phyloP scores from a whole-genome alignment of 1,140 invertebrate species.

The Neodiprion virginianus region DNA sequence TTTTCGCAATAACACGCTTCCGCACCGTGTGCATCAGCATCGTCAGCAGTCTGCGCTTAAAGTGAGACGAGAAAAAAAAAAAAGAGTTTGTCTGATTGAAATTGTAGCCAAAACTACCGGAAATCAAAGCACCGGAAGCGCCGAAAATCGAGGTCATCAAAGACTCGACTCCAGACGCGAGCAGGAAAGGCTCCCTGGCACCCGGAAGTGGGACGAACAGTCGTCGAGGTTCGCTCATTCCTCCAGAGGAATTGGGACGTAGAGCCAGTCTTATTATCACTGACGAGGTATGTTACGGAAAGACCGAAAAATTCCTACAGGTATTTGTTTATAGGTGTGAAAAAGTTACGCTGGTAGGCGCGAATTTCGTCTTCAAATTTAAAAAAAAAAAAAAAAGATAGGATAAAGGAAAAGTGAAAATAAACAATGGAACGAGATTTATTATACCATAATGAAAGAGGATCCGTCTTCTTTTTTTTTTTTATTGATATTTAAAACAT shows the following conservation, averaged over 20 bases:
- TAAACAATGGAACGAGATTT: too few species aligned
- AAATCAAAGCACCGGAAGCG: constrained; percentile 78
- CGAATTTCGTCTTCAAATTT: too few species aligned
- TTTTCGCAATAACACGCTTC: constrained; percentile 1
- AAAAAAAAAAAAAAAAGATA: too few species aligned
- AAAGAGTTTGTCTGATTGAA: background rate
- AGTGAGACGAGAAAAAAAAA: background rate
- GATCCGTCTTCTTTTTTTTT: too few species aligned
- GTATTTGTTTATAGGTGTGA: background rate
- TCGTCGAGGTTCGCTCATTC: constrained; percentile 83
- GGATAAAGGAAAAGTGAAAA: too few species aligned
- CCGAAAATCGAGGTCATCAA: constrained; percentile 86
- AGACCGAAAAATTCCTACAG: background rate
- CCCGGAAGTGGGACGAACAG: constrained; percentile 74
- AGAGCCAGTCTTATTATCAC: constrained; percentile 89
- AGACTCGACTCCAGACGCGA: constrained; percentile 74
- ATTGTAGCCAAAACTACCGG: constrained; percentile 66
- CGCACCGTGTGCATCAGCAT: background rate
- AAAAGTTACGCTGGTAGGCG: too few species aligned
- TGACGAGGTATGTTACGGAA: constrained; percentile 80
- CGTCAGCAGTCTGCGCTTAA: background rate
- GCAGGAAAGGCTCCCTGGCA: constrained; percentile 77
- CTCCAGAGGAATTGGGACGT: constrained; percentile 82
- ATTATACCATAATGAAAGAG: too few species aligned
- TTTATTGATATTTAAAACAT: too few species aligned